Conservation (phyloP, 2,888 invertebrate genomes). For the Timema cristinae region DNA sequence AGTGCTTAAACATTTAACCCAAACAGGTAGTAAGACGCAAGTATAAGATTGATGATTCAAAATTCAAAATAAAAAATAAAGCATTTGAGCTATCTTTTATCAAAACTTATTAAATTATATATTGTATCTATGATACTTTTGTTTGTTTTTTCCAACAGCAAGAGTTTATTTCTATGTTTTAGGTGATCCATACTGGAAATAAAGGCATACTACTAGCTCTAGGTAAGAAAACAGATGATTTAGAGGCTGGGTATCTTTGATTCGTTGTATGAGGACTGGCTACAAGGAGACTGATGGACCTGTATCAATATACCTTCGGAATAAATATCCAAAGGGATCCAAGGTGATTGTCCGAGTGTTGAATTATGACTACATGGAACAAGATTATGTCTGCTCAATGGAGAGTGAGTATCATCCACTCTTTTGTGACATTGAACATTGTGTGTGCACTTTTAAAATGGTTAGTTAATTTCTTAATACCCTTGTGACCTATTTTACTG, state of each 20-base stretch:
- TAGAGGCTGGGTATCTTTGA: constrained; percentile 20
- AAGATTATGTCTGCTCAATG: constrained; percentile 63
- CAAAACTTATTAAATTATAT: too few species aligned
- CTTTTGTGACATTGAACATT: background rate
- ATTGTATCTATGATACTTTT: too few species aligned
- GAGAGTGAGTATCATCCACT: constrained; percentile 41
- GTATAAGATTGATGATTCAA: too few species aligned
- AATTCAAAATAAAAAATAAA: too few species aligned
- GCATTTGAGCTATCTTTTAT: too few species aligned
- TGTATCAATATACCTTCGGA: constrained; percentile 34
- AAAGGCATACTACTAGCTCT: constrained; percentile 13
- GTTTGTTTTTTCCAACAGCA: too few species aligned
- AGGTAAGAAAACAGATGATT: background rate
- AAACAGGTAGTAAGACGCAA: too few species aligned
- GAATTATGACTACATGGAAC: constrained; percentile 62
- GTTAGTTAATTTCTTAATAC: background rate
- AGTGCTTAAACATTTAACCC: too few species aligned
- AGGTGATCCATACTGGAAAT: too few species aligned
- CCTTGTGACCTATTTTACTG: background rate
- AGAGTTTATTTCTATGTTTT: too few species aligned
- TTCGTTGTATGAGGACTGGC: background rate
- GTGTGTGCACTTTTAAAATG: background rate
- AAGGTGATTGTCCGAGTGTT: constrained; percentile 54
- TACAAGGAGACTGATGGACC: constrained; percentile 35
- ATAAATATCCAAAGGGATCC: constrained; percentile 38